Evolutionary conservation across 2,888 invertebrate genomes (phyloP).

Genomic region (Odontocolon sp.): DNA sequence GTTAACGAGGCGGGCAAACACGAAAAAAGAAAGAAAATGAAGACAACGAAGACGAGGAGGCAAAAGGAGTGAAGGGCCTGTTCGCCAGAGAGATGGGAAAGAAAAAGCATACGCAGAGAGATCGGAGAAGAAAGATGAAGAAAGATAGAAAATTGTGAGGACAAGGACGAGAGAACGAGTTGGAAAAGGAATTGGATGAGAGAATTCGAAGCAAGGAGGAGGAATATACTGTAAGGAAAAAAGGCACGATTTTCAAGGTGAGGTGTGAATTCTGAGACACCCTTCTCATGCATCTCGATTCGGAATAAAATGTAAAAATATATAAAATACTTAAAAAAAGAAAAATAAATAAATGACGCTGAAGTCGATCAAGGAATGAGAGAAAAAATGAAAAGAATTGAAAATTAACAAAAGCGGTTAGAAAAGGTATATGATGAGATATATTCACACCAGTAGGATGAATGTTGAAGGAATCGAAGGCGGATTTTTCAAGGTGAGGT

Average conservation of each 20-base stretch:
- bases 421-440: too few species aligned
- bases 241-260: conserved; percentile 69
- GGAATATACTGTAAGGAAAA: not conserved
- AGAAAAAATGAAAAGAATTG: too few species aligned
- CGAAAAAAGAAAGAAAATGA: conserved; percentile 50
- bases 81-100: conserved; percentile 30
- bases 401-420: too few species aligned
- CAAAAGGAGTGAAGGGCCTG: conserved; percentile 52
- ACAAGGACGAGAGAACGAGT: conserved; percentile 41
- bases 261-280: conserved; percentile 71
- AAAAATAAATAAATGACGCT: too few species aligned
- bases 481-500: conserved; percentile 13
- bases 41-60: conserved; percentile 12
- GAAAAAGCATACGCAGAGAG: conserved; percentile 17
- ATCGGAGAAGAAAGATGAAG: conserved; percentile 38
- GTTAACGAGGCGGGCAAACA: conserved; percentile 77
- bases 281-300: too few species aligned
- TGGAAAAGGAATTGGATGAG: not conserved
- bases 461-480: too few species aligned
- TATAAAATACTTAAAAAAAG: too few species aligned
- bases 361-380: too few species aligned
- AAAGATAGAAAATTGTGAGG: conserved; percentile 57
- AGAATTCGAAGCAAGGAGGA: too few species aligned
- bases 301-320: too few species aligned
- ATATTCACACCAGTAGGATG: too few species aligned